Evolutionary conservation across 64 coral and sea anemone genomes (phyloP), one percentile per base, ranked within the genome.

Genomic region (Stichodactyla helianthus): DNA sequence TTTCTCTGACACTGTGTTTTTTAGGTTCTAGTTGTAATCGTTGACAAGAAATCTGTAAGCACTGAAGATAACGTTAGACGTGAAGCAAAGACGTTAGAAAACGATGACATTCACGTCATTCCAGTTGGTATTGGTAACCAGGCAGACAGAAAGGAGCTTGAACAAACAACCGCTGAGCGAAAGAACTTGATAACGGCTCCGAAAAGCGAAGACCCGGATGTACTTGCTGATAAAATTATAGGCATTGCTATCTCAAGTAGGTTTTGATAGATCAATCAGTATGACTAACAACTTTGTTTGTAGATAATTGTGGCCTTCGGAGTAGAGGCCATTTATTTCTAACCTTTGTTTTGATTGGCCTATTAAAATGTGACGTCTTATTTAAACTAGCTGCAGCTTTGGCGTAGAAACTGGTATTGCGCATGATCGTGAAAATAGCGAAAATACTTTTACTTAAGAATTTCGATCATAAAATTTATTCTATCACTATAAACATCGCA

Each of bases 91-190:
- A 70, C 50, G 2, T 26, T 95, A 65, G 83, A 89, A 67, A 76
- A 91, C 8, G 88, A 88, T 59, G 77, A 82, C 7, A 87, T 95
- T 56, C 76, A 88, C 16, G 93, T 95, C 68, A 86, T 95, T 89
- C 89, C 89, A 25, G 86, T 95, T 87, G 89, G 71, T 62, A 71
- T 95, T 63, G 93, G 93, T 62, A 84, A 90, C 57, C 25, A 86
- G 79, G 89, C 84, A 78, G 35, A 90, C 56, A 57, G 7, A 25
- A 12, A 53, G 0, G 89, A 90, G 15, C 71, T 90, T 60, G 70
- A 79, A 31, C 28, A 71, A 44, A 58, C 82, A 17, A 90, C 89
- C 18, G 52, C 16, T 50, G 63, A 86, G 28, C 14, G 84, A 70
- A 77, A 90, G 14, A 85, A 85, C 77, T 74, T 90, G 18, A 63